Evolutionary conservation across 2,888 invertebrate genomes (phyloP), one percentile per base, ranked within the genome.

Genomic region (Neria commutata): DNA sequence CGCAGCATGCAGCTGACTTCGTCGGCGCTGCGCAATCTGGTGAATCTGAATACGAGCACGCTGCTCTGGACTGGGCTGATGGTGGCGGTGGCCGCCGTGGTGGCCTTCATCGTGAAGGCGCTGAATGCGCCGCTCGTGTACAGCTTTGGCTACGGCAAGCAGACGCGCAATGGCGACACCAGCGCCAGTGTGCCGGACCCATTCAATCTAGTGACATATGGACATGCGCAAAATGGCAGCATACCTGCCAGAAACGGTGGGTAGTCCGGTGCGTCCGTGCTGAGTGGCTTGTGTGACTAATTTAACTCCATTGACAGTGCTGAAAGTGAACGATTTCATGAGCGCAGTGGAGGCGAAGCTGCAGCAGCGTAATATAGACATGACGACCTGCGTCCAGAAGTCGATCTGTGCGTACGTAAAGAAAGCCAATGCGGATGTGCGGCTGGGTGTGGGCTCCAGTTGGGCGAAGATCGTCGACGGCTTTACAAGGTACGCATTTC

Each of bases 341-440:
- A 76, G 82, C 4, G 75, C 79, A 23, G 70, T 88, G 26, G 87
- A 88, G 62, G 82, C 84, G 45, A 80, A 84, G 11, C 72, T 89
- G 47, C 81, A 83, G 0, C 84, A 84, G 58, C 83, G 87, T 62
- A 83, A 88, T 47, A 84, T 89, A 19, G 87, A 89, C 70, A 80
- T 87, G 2, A 84, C 86, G 0, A 83, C 85, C 1, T 89, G 89
- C 67, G 82, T 86, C 64, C 88, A 89, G 74, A 83, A 86, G 55
- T 83, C 84, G 3, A 82, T 87, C 26, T 89, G 89, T 64, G 81
- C 81, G 64, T 79, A 82, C 54, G 80, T 85, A 14, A 81, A 83
- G 55, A 79, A 75, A 1, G 81, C 84, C 11, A 74, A 81, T 1
- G 71, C 65, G 1, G 80, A 80, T 61, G 78, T 84, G 2, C 63